Conservation (phyloP, 2,888 invertebrate species). For the Phytoseiulus persimilis region DNA sequence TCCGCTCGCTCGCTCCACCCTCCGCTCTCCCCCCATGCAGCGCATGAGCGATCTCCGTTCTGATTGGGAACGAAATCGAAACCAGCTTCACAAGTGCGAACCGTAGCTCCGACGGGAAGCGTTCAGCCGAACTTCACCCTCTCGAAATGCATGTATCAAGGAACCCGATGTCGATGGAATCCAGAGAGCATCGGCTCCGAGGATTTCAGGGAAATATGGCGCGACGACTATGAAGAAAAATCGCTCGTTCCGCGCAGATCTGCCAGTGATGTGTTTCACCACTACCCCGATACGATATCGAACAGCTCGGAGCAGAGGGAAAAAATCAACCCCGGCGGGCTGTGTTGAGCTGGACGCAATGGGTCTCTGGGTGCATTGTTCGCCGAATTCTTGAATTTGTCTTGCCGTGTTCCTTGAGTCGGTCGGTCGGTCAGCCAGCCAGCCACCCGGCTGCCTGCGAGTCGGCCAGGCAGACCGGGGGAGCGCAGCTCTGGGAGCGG, state of each 20-base stretch:
- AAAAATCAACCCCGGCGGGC: background rate
- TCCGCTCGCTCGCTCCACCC: no score
- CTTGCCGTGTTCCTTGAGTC: background rate
- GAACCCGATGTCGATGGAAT: background rate
- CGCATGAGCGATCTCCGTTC: no score
- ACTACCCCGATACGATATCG: background rate
- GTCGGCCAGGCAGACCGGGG: background rate
- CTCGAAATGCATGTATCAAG: no score
- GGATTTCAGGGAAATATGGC: background rate
- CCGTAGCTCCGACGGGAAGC: no score
- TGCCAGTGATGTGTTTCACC: background rate
- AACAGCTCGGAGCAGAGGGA: background rate
- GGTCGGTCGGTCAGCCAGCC: background rate
- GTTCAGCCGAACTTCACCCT: no score
- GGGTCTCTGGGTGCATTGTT: background rate
- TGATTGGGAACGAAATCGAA: no score
- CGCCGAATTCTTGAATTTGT: background rate
- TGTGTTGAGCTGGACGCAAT: background rate
- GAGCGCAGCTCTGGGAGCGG: background rate
- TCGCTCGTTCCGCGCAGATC: conserved; percentile 5
- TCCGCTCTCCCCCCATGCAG: no score
- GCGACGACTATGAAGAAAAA: background rate
- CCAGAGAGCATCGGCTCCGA: background rate
- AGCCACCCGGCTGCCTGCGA: background rate
- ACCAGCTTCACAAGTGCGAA: no score